phyloP scores from a whole-genome alignment of 2,888 invertebrate genomes.

The Stictocephala bisonia region DNA sequence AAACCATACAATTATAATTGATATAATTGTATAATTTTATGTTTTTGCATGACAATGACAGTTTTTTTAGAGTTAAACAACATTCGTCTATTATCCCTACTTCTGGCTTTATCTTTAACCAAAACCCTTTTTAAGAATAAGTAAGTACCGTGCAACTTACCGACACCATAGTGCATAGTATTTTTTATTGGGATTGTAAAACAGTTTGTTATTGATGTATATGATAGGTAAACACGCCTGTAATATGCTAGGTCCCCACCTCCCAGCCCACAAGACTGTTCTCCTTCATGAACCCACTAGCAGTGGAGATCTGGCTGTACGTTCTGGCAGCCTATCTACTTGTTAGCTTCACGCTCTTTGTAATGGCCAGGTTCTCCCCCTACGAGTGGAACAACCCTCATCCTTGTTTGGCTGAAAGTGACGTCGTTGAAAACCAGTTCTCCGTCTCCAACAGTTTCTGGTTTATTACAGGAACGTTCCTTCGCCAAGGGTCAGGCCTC shows the following conservation, averaged over 20 bases:
- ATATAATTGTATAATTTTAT: too few species aligned
- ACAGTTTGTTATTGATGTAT: too few species aligned
- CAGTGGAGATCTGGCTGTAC: constrained; percentile 97
- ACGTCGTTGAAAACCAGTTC: constrained; percentile 95
- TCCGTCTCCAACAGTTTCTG: constrained; percentile 96
- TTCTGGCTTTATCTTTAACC: too few species aligned
- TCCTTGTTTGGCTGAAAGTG: constrained; percentile 83
- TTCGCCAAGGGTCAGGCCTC: constrained; percentile 92
- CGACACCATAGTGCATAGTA: too few species aligned
- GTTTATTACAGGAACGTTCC: constrained; percentile 95
- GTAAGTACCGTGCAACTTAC: too few species aligned
- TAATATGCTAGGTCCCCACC: constrained; percentile 89
- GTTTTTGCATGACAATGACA: too few species aligned
- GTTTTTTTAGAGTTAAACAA: too few species aligned
- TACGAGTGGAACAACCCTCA: constrained; percentile 93
- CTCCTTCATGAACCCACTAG: constrained; percentile 96
- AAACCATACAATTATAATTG: too few species aligned
- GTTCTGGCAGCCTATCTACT: constrained; percentile 93
- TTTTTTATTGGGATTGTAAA: too few species aligned
- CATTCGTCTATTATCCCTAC: too few species aligned
- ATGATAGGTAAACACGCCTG: too few species aligned
- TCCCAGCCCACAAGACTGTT: constrained; percentile 89
- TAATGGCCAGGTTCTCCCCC: constrained; percentile 96
- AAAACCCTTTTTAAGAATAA: too few species aligned
- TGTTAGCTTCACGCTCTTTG: constrained; percentile 93